These are phyloP conservation scores for Eupithecia insigniata DNA, from an alignment of 2,888 invertebrate species.

Conservation along the genomic window DNA sequence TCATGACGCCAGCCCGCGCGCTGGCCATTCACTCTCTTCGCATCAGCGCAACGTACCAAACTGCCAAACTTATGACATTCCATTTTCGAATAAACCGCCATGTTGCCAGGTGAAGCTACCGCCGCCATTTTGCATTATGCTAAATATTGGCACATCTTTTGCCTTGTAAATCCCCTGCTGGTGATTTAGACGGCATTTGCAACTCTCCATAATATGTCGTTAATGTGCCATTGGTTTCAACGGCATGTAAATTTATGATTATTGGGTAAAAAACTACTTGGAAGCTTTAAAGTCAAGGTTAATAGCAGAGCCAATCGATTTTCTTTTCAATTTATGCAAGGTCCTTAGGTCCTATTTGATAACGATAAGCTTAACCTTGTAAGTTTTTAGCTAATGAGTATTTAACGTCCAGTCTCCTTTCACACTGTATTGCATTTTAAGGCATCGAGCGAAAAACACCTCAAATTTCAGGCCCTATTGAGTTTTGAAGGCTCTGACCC, in stretches of 20 bases:
- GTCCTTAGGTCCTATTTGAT: background rate
- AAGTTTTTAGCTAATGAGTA: conserved; percentile 10
- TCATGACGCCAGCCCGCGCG: conserved; percentile 72
- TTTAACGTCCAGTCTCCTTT: conserved; percentile 36
- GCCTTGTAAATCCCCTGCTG: conserved; percentile 24
- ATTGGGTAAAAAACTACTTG: conserved; percentile 12
- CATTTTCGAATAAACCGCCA: conserved; percentile 67
- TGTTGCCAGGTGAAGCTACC: conserved; percentile 63
- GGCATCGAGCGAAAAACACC: conserved; percentile 53
- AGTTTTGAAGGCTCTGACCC: conserved; percentile 72
- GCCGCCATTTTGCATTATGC: conserved; percentile 52
- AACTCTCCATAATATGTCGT: conserved; percentile 25
- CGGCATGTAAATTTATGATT: conserved; percentile 22
- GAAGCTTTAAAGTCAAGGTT: conserved; percentile 21
- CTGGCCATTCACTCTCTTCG: conserved; percentile 77
- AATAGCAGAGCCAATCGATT: conserved; percentile 24
- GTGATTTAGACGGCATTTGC: conserved; percentile 36
- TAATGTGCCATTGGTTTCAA: conserved; percentile 27
- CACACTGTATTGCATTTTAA: conserved; percentile 45
- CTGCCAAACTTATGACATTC: conserved; percentile 83
- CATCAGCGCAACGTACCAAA: conserved; percentile 64
- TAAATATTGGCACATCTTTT: conserved; percentile 48
- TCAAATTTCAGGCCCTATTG: conserved; percentile 75
- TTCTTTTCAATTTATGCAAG: conserved; percentile 15
- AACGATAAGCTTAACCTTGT: conserved; percentile 32